Evolutionary conservation across 1,140 invertebrate species (phyloP).

Genomic region (Drosophila insularis): DNA sequence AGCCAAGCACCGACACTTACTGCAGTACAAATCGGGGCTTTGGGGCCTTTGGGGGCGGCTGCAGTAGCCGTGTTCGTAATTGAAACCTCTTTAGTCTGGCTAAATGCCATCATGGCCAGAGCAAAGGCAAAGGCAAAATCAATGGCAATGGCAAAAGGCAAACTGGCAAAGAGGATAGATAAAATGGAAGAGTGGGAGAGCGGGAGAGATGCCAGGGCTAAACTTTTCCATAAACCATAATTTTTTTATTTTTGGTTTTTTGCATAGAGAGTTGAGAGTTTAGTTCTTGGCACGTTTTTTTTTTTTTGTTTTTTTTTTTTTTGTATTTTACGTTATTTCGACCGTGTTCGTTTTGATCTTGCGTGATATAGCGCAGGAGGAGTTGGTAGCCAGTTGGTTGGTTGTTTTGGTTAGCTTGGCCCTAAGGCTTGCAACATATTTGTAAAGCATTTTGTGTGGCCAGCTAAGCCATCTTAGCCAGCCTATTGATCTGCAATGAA

Average conservation of each 20-base stretch:
- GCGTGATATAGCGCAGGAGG: constrained; percentile 41
- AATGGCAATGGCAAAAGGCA: constrained; percentile 23
- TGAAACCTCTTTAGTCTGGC: constrained; percentile 80
- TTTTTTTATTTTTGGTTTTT: constrained; percentile 54
- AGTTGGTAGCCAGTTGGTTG: constrained; percentile 67
- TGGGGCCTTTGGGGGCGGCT: constrained; percentile 57
- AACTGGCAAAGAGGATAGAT: constrained; percentile 6
- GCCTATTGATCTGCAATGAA: constrained; percentile 75
- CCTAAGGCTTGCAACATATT: constrained; percentile 64
- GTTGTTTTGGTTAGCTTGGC: constrained; percentile 43
- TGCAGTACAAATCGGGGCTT: constrained; percentile 42
- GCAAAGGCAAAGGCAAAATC: constrained; percentile 28
- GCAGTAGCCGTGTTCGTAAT: constrained; percentile 74
- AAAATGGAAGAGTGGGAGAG: background rate
- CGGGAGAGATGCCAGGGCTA: constrained; percentile 11
- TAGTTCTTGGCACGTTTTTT: constrained; percentile 71
- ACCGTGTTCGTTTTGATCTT: constrained; percentile 52
- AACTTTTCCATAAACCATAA: constrained; percentile 71
- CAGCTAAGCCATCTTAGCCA: constrained; percentile 40
- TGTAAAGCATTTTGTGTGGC: constrained; percentile 73
- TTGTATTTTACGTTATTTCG: constrained; percentile 22
- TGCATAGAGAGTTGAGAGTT: constrained; percentile 46
- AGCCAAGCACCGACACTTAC: constrained; percentile 27
- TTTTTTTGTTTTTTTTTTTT: constrained; percentile 41
- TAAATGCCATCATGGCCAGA: constrained; percentile 59